Evolutionary conservation across 2,888 invertebrate genomes (phyloP).

Genomic region (Pharmacophagus antenor): DNA sequence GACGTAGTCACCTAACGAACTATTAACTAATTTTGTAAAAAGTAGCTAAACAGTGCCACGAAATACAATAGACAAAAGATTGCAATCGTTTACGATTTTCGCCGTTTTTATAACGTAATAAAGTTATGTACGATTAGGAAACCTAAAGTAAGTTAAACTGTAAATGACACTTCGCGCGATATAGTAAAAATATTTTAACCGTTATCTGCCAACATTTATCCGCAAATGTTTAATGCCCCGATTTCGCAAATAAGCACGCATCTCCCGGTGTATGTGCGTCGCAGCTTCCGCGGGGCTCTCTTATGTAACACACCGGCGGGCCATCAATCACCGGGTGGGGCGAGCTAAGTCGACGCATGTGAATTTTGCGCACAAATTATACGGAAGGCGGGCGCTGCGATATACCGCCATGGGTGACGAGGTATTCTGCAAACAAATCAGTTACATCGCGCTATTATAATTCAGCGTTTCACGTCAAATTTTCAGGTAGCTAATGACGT

Average conservation of each 20-base stretch:
- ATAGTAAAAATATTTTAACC: no score
- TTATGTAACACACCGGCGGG: constrained; percentile 64
- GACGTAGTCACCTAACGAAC: no score
- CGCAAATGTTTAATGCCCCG: no score
- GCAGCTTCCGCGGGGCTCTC: constrained; percentile 24
- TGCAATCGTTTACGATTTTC: no score
- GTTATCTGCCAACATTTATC: no score
- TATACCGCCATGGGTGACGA: constrained; percentile 38
- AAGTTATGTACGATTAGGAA: no score
- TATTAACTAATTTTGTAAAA: no score
- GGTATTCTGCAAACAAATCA: constrained; percentile 37
- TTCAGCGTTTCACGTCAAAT: background rate
- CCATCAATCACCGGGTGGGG: constrained; percentile 72
- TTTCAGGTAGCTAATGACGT: constrained; percentile 5
- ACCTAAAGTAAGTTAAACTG: no score
- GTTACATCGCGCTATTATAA: constrained; percentile 32
- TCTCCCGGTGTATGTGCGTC: constrained; percentile 4
- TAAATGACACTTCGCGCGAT: no score
- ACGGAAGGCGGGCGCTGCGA: constrained; percentile 50
- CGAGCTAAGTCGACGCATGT: constrained; percentile 78
- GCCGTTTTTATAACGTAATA: no score
- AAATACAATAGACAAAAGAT: no score
- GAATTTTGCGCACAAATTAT: constrained; percentile 71
- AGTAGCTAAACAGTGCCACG: no score
- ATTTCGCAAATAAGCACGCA: background rate